Evolutionary conservation across 2,888 invertebrate genomes (phyloP), one percentile per base, ranked within the genome.

Genomic region (Sipha maydis): DNA sequence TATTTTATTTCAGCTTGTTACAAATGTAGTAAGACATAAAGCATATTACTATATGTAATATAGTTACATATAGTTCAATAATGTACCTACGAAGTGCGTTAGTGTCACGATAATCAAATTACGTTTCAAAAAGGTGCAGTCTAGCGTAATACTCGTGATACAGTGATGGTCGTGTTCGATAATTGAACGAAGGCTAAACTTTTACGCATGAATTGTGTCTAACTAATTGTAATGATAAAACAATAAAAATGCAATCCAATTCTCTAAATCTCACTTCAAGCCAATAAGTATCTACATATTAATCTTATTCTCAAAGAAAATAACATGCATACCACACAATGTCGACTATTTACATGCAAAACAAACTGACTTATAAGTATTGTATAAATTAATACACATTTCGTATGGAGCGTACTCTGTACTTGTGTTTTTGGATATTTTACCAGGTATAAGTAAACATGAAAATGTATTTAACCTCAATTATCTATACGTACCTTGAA

Each of bases 111-210:
- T 11, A 69, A 69, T 25, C 25, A 28, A 69, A 67, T 69, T 80
- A 69, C 25, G 8, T 69, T 38, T 14, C 17, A n/a, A 1, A 38
- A 17, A 61, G 61, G 79, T 79, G 54, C 54, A 38, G 38, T 9
- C 67, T 41, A 48, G 25, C 69, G 69, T 48, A 82, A 82, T 48
- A 71, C 48, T 71, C 80, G 41, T 82, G 80, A 82, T 67, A 28
- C 61, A 61, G 31, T 71, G 82, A 82, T 82, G 28, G 28, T 82
- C 48, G 82, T 71, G 69, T 48, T 71, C 31, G 82, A 82, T 82
- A 82, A 71, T 14, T 14, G 69, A 69, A 41, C 31, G 69, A 82
- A 82, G 82, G 82, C 71, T 41, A 28, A n/a, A n/a, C 11, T 61
- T 61, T 61, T 61, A 61, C 61, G 11, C 9, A 17, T 19, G 67